Evolutionary conservation across 2,888 invertebrate species (phyloP), one percentile per base, ranked within the genome.

Genomic region (Nymphalis c-album): DNA sequence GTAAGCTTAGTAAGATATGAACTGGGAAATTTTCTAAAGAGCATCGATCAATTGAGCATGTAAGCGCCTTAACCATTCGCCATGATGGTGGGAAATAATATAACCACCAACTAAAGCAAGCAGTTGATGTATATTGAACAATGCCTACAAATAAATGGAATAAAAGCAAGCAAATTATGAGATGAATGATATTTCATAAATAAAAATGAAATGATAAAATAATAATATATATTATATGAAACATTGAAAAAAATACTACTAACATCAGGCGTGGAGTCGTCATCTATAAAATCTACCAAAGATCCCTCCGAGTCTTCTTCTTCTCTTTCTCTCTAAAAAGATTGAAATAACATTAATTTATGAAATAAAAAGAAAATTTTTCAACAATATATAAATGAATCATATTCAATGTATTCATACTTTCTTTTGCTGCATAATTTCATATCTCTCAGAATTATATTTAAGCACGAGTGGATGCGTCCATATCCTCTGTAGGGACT

Each of bases 381-480:
- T n/a, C 22, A 26, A 45, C 45, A 20, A 22, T 40, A 0, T 20
- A 45, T 16, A n/a, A 31, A n/a, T n/a, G n/a, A n/a, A 48, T 51
- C 53, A 17, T 26, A 26, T 17, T 20, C 7, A 48, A 22, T 53
- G 3, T 40, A 45, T 60, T 40, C 59, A 55, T 50, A 93, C 93
- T 88, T 92, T 94, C 79, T 93, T 94, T 75, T 91, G 91, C 75
- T 91, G 92, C 88, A 89, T 87, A 58, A 90, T 88, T 78, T 92
- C 93, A 75, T 90, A 93, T 82, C 92, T 86, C 76, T 94, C 94
- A 5, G 94, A 94, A 74, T 95, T 95, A 71, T 94, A 93, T 70
- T 94, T 94, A 75, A 97, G 90, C 10, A 96, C 95, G 74, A 95
- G 92, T 0, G 97, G 97, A 87, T 97, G 97, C 16, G 97, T 96